A percentile compares a stretch with the other conserved stretches of the same genome.
These are phyloP conservation scores for Halocaridina rubra DNA, from an alignment of 2,888 invertebrate genomes.

Conservation along the genomic window DNA sequence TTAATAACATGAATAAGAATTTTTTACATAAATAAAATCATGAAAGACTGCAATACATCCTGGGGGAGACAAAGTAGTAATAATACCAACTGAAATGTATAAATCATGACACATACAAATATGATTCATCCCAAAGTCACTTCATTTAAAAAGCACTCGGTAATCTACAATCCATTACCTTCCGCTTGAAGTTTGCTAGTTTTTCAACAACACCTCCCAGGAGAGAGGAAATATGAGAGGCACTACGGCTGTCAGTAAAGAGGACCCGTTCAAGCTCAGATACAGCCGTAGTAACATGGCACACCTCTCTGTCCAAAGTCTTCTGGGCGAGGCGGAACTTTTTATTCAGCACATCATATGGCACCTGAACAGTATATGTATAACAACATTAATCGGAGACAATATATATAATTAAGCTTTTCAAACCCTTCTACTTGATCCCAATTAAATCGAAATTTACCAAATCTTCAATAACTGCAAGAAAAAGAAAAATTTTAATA, in stretches of 20 bases:
- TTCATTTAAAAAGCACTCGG: too few species aligned
- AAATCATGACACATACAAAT: too few species aligned
- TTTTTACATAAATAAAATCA: too few species aligned
- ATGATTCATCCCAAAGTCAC: too few species aligned
- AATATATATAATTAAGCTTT: too few species aligned
- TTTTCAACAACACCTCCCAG: slow-evolving; percentile 62
- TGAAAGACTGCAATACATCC: too few species aligned
- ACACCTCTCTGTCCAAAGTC: slow-evolving; percentile 90
- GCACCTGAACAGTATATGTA: slow-evolving; percentile 77
- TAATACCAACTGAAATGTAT: too few species aligned
- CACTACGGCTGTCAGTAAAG: slow-evolving; percentile 70
- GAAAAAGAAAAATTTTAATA: not conserved
- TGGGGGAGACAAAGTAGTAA: too few species aligned
- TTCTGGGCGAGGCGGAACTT: slow-evolving; percentile 96
- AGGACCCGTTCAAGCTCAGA: slow-evolving; percentile 83
- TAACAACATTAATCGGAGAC: not conserved
- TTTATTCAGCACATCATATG: slow-evolving; percentile 97
- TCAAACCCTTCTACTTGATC: too few species aligned
- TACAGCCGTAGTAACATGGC: slow-evolving; percentile 85
- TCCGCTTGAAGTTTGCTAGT: slow-evolving; percentile 59
- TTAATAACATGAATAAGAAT: too few species aligned
- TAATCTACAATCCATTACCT: too few species aligned
- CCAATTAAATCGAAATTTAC: not conserved
- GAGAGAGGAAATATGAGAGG: slow-evolving; percentile 50
- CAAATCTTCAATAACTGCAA: not conserved